A percentile compares a stretch with the other conserved stretches of the same genome.
These are phyloP conservation scores for Dromococcyx pavoninus DNA, from an alignment of 2,797 vertebrate species.

Conservation along the genomic window DNA sequence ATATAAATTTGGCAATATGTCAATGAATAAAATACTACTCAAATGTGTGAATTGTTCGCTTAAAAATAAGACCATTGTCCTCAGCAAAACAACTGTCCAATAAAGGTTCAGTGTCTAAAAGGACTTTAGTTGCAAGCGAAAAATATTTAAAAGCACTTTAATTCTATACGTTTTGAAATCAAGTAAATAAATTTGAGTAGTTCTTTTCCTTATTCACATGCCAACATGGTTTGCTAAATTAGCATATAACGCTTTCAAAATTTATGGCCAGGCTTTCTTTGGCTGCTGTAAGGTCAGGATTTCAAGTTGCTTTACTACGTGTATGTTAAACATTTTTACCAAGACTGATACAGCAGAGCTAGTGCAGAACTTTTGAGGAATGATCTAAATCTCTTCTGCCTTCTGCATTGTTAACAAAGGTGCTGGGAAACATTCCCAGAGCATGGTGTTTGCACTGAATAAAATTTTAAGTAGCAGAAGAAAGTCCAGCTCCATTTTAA, in stretches of 20 bases:
- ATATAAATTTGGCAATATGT: not conserved
- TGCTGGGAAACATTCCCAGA: not conserved
- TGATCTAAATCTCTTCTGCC: not conserved
- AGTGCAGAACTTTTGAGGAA: not conserved
- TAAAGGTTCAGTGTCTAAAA: not conserved
- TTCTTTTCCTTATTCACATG: not conserved
- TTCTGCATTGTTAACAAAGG: not conserved
- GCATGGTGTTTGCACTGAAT: not conserved
- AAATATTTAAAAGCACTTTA: not conserved
- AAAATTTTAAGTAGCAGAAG: slow-evolving; percentile 4
- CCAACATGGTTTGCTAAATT: not conserved
- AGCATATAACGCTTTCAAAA: not conserved
- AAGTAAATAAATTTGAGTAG: not conserved
- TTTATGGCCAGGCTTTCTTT: not conserved
- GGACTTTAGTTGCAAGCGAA: not conserved
- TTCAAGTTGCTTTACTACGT: not conserved
- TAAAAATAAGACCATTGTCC: not conserved
- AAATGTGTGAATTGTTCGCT: not conserved
- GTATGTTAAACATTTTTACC: not conserved
- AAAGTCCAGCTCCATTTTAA: not conserved
- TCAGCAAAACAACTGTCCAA: not conserved
- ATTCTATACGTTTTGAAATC: not conserved
- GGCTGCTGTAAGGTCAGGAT: not conserved
- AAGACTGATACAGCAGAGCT: not conserved
- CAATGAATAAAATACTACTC: not conserved